Evolutionary conservation across 2,797 vertebrate genomes (phyloP), one percentile per base, ranked within the genome.

Genomic region (Karalla daura): DNA sequence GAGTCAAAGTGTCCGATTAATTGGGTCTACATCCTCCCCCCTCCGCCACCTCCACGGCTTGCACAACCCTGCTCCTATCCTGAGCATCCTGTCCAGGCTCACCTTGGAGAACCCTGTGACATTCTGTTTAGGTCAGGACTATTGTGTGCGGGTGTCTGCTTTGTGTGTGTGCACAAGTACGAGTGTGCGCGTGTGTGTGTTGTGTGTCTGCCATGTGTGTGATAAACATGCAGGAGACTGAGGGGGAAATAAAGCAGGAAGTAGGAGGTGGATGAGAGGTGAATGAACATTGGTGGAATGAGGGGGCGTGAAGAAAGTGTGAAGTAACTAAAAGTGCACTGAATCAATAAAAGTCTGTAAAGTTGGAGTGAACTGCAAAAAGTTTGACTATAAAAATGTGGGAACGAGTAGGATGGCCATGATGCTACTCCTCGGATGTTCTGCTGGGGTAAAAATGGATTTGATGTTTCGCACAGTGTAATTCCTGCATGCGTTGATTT

Each of bases 1-100:
- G 92, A 96, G 94, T 93, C 94, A 95, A 77, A 95, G 95, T 94
- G 94, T 95, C 94, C 94, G 91, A 95, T 96, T 97, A 97, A 96
- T 96, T 96, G 92, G 94, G 90, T 96, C 93, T 94, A 91, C 91
- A 76, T 84, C 85, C 12, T 43, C 89, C 47, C 12, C 86, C 89
- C 56, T 89, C 5, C 3, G 86, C 89, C 91, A 91, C 76, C 86
- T 91, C 84, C 89, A 87, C 86, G 90, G 86, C 63, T 68, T 61
- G 25, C 41, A 47, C 61, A 28, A 41, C 56, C 45, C 28, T 28
- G 15, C 27, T 74, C 33, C 15, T 61, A 55, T 61, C 63, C 30
- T 51, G 53, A 56, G 49, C 62, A 73, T 75, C 61, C 28, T 35
- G 23, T 67, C 79, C 60, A 53, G 65, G 70, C 76, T 87, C 83